A percentile compares a stretch with the other conserved stretches of the same genome.
Conservation (phyloP, 2,797 vertebrate species). For the Mionectes olivaceus region DNA sequence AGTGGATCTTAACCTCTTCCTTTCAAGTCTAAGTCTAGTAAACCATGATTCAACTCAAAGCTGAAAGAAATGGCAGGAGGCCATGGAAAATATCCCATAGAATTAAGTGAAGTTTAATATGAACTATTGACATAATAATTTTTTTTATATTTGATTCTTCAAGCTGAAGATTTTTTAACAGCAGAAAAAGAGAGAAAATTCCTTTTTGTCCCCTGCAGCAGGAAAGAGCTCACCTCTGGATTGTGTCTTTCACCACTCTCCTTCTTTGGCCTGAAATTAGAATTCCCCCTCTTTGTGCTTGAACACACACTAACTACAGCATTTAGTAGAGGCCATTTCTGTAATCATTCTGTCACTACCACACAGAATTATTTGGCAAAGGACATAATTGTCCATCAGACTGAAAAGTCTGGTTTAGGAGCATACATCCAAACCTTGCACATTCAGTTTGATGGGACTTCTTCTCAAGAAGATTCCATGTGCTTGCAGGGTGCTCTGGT, state of each 20-base stretch:
- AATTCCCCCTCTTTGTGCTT: background rate
- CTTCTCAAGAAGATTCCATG: background rate
- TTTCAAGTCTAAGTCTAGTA: background rate
- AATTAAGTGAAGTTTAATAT: background rate
- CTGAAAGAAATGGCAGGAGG: background rate
- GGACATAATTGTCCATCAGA: background rate
- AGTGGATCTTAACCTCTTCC: background rate
- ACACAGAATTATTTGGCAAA: background rate
- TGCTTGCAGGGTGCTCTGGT: background rate
- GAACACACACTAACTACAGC: background rate
- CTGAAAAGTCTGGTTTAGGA: background rate
- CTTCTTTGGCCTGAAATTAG: background rate
- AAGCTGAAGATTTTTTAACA: background rate
- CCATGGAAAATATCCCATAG: background rate
- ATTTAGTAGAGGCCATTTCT: background rate
- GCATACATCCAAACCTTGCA: background rate
- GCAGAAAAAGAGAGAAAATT: background rate
- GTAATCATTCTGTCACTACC: background rate
- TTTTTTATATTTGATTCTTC: background rate
- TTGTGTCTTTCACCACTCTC: background rate
- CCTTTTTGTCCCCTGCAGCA: background rate
- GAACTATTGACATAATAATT: fast-evolving
- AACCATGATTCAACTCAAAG: background rate
- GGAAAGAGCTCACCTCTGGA: background rate
- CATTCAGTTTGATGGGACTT: background rate